phyloP scores from a whole-genome alignment of 2,797 vertebrate genomes.

The Lerista edwardsae region DNA sequence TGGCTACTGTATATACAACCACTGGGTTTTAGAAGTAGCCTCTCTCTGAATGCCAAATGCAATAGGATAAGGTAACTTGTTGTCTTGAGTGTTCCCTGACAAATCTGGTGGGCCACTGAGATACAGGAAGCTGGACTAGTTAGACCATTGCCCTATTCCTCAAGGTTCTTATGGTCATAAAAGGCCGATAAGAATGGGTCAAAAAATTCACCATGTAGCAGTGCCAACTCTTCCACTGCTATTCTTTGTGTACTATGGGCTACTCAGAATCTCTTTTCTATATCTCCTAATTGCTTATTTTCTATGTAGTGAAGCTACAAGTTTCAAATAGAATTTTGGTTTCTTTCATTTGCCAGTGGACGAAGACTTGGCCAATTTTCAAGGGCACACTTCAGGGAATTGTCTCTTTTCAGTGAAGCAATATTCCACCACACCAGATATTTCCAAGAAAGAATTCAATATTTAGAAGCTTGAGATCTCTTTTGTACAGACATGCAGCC shows the following conservation, averaged over 20 bases:
- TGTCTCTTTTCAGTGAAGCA: constrained; percentile 20
- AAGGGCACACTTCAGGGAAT: constrained; percentile 22
- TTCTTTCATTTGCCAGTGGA: background rate
- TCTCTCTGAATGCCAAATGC: too few species aligned
- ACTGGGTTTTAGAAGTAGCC: too few species aligned
- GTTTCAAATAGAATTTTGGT: constrained; percentile 23
- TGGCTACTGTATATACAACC: too few species aligned
- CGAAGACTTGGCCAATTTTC: background rate
- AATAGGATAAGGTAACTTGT: too few species aligned
- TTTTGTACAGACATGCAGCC: background rate
- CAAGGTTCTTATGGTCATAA: too few species aligned
- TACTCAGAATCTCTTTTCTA: background rate
- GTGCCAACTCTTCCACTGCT: background rate
- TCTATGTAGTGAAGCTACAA: constrained; percentile 41
- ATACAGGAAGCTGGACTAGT: too few species aligned
- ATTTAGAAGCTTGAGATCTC: constrained; percentile 4
- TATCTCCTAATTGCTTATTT: constrained; percentile 15
- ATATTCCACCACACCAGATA: background rate
- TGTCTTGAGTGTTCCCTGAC: too few species aligned
- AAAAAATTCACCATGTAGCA: background rate
- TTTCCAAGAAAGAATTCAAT: constrained; percentile 24
- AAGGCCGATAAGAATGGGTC: too few species aligned
- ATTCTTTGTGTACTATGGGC: background rate
- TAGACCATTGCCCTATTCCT: too few species aligned
- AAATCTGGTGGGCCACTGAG: too few species aligned